phyloP scores from a whole-genome alignment of 2,888 invertebrate species.

The Apodemia mormo region DNA sequence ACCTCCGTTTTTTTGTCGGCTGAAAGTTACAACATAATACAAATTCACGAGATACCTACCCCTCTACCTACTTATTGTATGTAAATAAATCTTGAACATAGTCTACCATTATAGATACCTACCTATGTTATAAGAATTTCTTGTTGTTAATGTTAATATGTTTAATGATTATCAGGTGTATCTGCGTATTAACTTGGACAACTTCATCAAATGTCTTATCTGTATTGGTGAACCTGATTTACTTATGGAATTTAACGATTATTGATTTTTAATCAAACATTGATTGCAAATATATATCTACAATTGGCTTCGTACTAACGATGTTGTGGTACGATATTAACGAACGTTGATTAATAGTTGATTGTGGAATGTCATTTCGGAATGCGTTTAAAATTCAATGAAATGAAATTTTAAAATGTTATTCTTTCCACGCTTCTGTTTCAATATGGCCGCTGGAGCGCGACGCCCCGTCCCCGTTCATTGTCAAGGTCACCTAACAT shows the following conservation, averaged over 20 bases:
- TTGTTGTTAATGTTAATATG: too few relatives aligned
- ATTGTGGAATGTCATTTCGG: conserved; percentile 27
- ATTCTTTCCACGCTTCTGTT: conserved; percentile 51
- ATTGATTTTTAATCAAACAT: background rate
- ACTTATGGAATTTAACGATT: background rate
- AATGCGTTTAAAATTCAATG: conserved; percentile 48
- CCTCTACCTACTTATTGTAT: too few relatives aligned
- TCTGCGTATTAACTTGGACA: background rate
- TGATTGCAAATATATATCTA: background rate
- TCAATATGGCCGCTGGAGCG: conserved; percentile 72
- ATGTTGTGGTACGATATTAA: background rate
- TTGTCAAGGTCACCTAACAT: conserved; percentile 77
- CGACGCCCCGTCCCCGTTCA: conserved; percentile 71
- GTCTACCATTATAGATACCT: too few relatives aligned
- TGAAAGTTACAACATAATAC: too few relatives aligned
- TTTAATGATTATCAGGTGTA: too few relatives aligned
- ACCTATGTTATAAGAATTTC: too few relatives aligned
- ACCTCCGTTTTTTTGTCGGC: too few relatives aligned
- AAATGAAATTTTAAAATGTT: conserved; percentile 66
- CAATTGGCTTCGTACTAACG: background rate
- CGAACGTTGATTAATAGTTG: conserved; percentile 3
- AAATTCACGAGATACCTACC: too few relatives aligned
- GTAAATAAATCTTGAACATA: too few relatives aligned
- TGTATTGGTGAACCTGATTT: background rate
- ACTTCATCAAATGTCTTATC: background rate